These are phyloP conservation scores for Scrobipalpa atriplicella DNA, from an alignment of 2,888 invertebrate species.

Conservation along the genomic window DNA sequence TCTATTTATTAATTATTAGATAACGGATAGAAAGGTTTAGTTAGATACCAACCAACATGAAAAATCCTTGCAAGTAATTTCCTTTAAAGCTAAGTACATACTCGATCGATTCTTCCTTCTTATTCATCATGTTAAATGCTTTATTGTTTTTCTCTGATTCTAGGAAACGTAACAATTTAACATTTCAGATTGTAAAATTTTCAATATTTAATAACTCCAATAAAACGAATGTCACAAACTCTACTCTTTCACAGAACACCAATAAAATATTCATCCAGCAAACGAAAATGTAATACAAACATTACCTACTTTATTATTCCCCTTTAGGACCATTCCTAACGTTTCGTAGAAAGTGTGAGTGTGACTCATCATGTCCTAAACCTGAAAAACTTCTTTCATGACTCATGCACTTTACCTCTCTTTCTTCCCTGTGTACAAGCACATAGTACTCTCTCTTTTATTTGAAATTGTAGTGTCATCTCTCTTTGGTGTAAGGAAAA, in stretches of 20 bases:
- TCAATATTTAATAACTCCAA: not conserved
- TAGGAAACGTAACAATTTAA: no score
- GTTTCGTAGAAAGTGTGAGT: slow-evolving; percentile 14
- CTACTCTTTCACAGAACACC: not conserved
- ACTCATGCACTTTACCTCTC: slow-evolving; percentile 13
- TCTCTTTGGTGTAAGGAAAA: not conserved
- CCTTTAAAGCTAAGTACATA: no score
- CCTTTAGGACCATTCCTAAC: not conserved
- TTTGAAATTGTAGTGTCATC: slow-evolving; percentile 1
- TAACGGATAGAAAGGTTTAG: no score
- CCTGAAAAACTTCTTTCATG: slow-evolving; percentile 20
- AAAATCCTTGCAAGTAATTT: no score
- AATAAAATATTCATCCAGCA: slow-evolving; percentile 21
- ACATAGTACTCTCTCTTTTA: not conserved
- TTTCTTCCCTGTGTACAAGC: not conserved
- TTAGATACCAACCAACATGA: no score
- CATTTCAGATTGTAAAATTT: no score
- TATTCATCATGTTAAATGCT: no score
- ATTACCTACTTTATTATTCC: not conserved
- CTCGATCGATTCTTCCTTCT: no score
- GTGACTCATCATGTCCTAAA: slow-evolving; percentile 6
- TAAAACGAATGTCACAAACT: not conserved
- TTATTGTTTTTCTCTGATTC: no score
- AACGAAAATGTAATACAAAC: no score
- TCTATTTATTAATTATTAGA: no score